phyloP scores from a whole-genome alignment of 2,888 invertebrate genomes.

The Isoperla grammatica region DNA sequence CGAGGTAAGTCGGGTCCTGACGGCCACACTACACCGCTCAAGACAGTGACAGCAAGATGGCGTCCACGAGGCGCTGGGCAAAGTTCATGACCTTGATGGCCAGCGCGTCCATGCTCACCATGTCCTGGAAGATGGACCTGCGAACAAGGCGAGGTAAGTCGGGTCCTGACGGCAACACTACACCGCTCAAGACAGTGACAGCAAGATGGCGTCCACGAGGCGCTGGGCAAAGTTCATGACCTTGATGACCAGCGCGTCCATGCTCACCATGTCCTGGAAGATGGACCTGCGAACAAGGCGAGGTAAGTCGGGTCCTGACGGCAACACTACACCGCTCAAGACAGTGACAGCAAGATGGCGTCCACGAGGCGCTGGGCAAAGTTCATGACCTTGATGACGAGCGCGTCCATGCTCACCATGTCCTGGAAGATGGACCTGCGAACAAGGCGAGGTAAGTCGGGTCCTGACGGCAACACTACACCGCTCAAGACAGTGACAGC shows the following conservation, averaged over 20 bases:
- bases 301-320: too few relatives aligned
- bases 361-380: constrained; percentile 75
- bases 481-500: too few relatives aligned
- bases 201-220: constrained; percentile 75
- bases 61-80: constrained; percentile 73
- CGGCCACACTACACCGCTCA: too few relatives aligned
- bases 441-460: too few relatives aligned
- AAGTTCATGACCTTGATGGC: constrained; percentile 80
- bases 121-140: constrained; percentile 83
- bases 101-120: constrained; percentile 74
- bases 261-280: constrained; percentile 82
- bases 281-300: constrained; percentile 63
- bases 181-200: too few relatives aligned
- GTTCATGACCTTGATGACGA: constrained; percentile 78
- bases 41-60: constrained; percentile 78
- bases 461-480: too few relatives aligned
- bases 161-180: too few relatives aligned
- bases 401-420: constrained; percentile 74
- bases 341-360: too few relatives aligned
- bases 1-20: not conserved
- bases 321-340: too few relatives aligned
- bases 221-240: constrained; percentile 79
- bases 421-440: constrained; percentile 79
- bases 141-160: constrained; percentile 17
- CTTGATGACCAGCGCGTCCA: constrained; percentile 74